A percentile compares a stretch with the other conserved stretches of the same genome.
Evolutionary conservation across 2,888 invertebrate genomes (phyloP).

Genomic region (Molorchus minor): DNA sequence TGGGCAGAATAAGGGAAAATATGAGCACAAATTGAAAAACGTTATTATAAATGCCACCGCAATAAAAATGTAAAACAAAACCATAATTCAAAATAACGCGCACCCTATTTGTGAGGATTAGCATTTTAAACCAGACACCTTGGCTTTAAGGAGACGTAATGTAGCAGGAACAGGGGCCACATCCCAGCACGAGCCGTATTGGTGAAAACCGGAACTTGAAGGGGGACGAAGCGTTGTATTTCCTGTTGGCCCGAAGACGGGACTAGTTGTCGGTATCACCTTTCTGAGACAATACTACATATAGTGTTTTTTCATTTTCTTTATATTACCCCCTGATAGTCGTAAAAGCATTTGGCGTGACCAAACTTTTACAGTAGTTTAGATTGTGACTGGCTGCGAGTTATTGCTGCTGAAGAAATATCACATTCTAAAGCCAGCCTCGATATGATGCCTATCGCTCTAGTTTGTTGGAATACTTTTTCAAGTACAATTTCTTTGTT

Average conservation of each 20-base stretch:
- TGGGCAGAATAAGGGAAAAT: constrained; percentile 34
- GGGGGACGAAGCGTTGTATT: constrained; percentile 48
- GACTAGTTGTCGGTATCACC: constrained; percentile 61
- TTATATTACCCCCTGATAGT: constrained; percentile 86
- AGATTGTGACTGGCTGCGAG: constrained; percentile 61
- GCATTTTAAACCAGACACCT: constrained; percentile 65
- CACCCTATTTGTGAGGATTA: constrained; percentile 65
- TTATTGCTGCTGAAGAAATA: constrained; percentile 53
- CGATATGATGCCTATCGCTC: constrained; percentile 61
- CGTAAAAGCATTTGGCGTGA: constrained; percentile 90
- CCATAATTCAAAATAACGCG: constrained; percentile 65
- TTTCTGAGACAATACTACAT: constrained; percentile 62
- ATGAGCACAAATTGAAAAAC: constrained; percentile 61
- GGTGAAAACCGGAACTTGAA: constrained; percentile 52
- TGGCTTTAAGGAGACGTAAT: constrained; percentile 62
- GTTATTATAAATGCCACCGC: constrained; percentile 63
- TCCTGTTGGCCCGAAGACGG: constrained; percentile 57
- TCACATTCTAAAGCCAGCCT: constrained; percentile 57
- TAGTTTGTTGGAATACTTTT: constrained; percentile 60
- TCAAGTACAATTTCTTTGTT: constrained; percentile 62
- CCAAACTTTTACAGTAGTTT: constrained; percentile 71
- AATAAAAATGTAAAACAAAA: constrained; percentile 66
- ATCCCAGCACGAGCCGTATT: constrained; percentile 43
- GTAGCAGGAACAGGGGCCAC: constrained; percentile 52
- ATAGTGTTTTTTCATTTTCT: constrained; percentile 88